Conservation (phyloP, 2,113 vertebrate species). For the Tupaia tana region DNA sequence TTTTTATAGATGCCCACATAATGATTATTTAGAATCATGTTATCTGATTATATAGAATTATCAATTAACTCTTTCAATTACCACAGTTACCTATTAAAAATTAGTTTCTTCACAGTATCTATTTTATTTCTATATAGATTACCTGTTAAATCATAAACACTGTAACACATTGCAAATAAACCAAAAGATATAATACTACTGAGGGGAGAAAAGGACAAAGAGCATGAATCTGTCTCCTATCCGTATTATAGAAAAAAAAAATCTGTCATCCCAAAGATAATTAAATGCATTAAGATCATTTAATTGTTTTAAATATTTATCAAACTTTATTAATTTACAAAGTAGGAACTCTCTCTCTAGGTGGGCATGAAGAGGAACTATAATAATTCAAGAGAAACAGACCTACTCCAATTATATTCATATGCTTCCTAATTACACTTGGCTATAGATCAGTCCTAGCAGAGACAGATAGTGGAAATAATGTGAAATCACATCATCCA, state of each 20-base stretch:
- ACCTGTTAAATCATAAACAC: constrained; percentile 31
- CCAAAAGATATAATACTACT: constrained; percentile 6
- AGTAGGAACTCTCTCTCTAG: neutral
- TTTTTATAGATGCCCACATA: constrained; percentile 64
- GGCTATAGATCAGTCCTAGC: neutral
- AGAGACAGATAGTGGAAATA: constrained; percentile 46
- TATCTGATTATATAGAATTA: constrained; percentile 60
- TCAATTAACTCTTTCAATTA: constrained; percentile 52
- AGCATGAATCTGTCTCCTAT: constrained; percentile 6
- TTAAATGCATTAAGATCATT: constrained; percentile 20
- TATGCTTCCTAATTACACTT: constrained; percentile 46
- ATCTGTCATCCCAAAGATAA: constrained; percentile 45
- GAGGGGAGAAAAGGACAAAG: neutral
- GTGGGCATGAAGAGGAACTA: neutral
- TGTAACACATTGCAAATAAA: constrained; percentile 63
- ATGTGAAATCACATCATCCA: neutral
- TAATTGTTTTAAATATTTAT: too few species aligned
- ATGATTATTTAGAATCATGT: constrained; percentile 55
- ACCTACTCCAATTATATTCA: constrained; percentile 51
- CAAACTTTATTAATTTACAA: constrained; percentile 47
- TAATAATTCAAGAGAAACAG: constrained; percentile 29
- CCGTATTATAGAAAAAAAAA: constrained; percentile 59
- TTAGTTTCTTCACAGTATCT: neutral
- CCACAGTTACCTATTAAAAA: constrained; percentile 44
- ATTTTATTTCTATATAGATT: constrained; percentile 40